Base-by-base conservation (phyloP, 2,113 vertebrate genomes). In the Siniperca knerii region DNA sequence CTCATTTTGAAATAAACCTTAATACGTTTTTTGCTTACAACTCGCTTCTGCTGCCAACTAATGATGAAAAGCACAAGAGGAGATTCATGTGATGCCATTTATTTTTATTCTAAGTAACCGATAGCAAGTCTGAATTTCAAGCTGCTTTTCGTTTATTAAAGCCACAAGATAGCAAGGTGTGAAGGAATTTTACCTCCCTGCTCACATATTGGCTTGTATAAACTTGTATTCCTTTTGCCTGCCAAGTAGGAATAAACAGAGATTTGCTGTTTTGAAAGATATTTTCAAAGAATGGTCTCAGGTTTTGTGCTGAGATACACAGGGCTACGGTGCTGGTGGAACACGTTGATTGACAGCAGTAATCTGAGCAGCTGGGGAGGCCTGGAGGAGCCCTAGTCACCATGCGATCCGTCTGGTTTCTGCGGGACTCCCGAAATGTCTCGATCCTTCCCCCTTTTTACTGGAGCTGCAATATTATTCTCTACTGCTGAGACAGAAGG, bases 321-420 rank as follows among this genome's bases (percentile, higher is more conserved):
- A 5, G 58, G 77, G 50, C 60, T 52, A 8, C 21, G 8, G 23
- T 18, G 62, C 62, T 29, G 58, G 60, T 74, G 69, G 58, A 81
- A 55, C 77, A 20, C 66, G 42, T 16, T 92, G 92, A 92, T 84
- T 93, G 92, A 92, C 92, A 91, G 83, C 87, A 21, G 87, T 88
- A 89, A 89, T 88, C 86, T 82, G 75, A 93, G 82, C 65, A 81
- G 89, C 89, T 77, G 65, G 82, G 57, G 48, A 79, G 87, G 62
- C 87, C 84, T 84, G 23, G 70, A 89, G 77, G 66, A 91, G 74
- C 81, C 77, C 71, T 1, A 68, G 87, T 69, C 86, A 81, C 79
- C 71, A 23, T 75, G 55, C n/a, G 54, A 86, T 86, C 82, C 44
- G n/a, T 81, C 70, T 83, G 68, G 52, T 83, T 83, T 89, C 68